Base-by-base conservation (phyloP, 2,888 invertebrate genomes). In the Cataglyphis altisquamis region DNA sequence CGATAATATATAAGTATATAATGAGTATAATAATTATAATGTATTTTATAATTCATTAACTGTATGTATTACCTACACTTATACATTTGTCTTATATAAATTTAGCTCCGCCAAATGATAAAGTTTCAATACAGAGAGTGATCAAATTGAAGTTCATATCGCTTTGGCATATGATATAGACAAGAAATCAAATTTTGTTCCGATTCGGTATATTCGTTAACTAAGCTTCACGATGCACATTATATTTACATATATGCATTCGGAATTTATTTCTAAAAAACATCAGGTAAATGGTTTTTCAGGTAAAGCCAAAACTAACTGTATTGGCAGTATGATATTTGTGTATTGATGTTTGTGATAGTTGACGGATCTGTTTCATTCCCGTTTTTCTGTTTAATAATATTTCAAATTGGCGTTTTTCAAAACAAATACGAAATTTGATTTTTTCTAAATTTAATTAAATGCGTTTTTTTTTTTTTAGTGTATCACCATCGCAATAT, bases 131-230 rank as follows among this genome's bases (percentile, higher is more conserved):
- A 12, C 9, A n/a, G 21, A 55, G 25, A 39, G 55, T 70, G 21
- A n/a, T 18, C 39, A 72, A 78, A 57, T 72, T 41, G 21, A 45
- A 73, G 32, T 55, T 67, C 29, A 25, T 39, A 77, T 29, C 25
- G n/a, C 8, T 18, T 78, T 55, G 12, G 12, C 3, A 73, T 25
- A 60, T 60, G 55, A 41, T 55, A 77, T 21, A 57, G 32, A 60
- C 39, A 18, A 25, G 3, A 5, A 15, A 73, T 78, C 32, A 72
- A 73, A 73, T 73, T 73, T 70, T 18, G 9, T 18, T 18, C 29
- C 39, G 45, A 70, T 57, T 39, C 73, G 0, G n/a, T 57, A n/a
- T 32, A 57, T 32, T 78, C 41, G 73, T 78, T 73, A 78, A 73
- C 45, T 25, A 18, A 25, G 12, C 12, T 60, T 0, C 4, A 12